Evolutionary conservation across 2,113 vertebrate genomes (phyloP), one percentile per base, ranked within the genome.

Genomic region (Chamaea fasciata): DNA sequence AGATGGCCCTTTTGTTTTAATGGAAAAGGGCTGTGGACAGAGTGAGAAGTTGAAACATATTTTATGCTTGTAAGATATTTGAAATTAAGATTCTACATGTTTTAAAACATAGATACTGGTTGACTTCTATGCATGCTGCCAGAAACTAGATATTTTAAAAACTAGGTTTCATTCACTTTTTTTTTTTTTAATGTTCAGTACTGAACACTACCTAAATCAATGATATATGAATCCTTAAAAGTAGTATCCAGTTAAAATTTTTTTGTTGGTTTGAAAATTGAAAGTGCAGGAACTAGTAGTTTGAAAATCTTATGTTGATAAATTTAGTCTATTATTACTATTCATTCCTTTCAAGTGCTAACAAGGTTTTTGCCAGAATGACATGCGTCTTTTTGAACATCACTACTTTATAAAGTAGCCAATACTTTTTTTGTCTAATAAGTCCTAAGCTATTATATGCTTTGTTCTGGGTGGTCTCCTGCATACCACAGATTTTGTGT

Each of bases 311-410:
- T 71, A 15, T 22, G 42, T 76, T 71, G 56, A 55, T 67, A 28
- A 78, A 2, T 57, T 11, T 71, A 67, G 3, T 24, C 4, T 85
- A 35, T 75, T 70, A 19, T 27, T 60, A 33, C 9, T 37, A 50
- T 47, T 64, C 0, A 33, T 87, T 84, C 7, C 4, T 77, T 64
- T 65, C 13, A 69, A 74, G 28, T 33, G 37, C 10, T 56, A 46
- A 49, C 0, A 0, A 53, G 41, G 18, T 26, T 65, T 73, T 2
- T 64, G 53, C 3, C 44, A 69, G 7, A 17, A 35, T 13, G 10
- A 37, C 56, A 27, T 1, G 6, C 56, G 56, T 67, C 7, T 56
- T 84, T 77, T 78, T 70, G 35, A 68, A 53, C 3, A n/a, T 39
- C 37, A 41, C 3, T n/a, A 3, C 14, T 49, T 80, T 69, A 46